These are phyloP conservation scores for Silurus glanis DNA, from an alignment of 2,113 vertebrate genomes.

Conservation along the genomic window DNA sequence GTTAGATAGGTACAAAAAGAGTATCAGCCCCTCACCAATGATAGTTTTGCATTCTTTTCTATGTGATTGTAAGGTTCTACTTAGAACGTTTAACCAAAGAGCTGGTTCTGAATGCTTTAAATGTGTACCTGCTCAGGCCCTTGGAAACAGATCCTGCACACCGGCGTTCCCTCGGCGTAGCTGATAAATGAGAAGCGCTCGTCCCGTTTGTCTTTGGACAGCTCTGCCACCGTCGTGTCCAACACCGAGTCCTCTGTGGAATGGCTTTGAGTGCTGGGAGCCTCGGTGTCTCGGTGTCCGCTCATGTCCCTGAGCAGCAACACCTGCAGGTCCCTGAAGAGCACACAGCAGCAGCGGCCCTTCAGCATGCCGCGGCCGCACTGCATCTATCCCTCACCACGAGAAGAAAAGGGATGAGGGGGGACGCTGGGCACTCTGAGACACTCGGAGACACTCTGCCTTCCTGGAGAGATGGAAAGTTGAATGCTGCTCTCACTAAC, in stretches of 20 bases:
- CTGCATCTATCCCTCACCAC: conserved; percentile 79
- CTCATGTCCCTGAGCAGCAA: conserved; percentile 89
- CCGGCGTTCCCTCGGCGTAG: conserved; percentile 90
- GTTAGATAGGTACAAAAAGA: background rate
- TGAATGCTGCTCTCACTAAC: background rate
- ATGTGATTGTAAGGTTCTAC: background rate
- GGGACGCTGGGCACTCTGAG: conserved; percentile 61
- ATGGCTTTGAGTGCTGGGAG: background rate
- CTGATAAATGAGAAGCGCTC: conserved; percentile 92
- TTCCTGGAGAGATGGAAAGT: conserved; percentile 3
- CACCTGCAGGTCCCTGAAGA: conserved; percentile 96
- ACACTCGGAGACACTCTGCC: background rate
- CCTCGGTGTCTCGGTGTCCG: conserved; percentile 63
- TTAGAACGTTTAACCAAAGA: background rate
- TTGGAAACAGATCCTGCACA: conserved; percentile 98
- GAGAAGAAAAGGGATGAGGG: conserved; percentile 68
- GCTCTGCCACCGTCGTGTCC: conserved; percentile 80
- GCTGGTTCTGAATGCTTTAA: background rate
- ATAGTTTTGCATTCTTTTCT: background rate
- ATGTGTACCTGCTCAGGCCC: conserved; percentile 89
- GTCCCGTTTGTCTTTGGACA: conserved; percentile 87
- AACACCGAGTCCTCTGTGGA: conserved; percentile 66
- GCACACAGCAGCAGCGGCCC: conserved; percentile 89
- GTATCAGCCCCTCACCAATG: background rate
- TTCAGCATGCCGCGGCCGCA: conserved; percentile 91